These are phyloP conservation scores for Montipora cactus DNA, from an alignment of 64 coral and sea anemone genomes.

Conservation along the genomic window DNA sequence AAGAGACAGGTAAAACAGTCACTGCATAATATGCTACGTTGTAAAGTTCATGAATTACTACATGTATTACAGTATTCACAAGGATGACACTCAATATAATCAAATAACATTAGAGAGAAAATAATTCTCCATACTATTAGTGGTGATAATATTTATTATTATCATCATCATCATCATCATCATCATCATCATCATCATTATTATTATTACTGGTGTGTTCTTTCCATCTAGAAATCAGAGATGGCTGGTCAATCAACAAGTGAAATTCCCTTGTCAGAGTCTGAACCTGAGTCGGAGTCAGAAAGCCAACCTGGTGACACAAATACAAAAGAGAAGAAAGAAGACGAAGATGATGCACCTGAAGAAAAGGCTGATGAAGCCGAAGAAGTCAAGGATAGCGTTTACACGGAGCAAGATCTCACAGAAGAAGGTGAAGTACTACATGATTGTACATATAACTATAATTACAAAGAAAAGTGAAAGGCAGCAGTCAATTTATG, in stretches of 20 bases:
- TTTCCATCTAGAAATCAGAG: conserved; percentile 65
- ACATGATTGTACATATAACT: too few species aligned
- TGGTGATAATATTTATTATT: too few species aligned
- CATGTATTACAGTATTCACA: too few species aligned
- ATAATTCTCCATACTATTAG: too few species aligned
- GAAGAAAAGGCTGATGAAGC: conserved; percentile 46
- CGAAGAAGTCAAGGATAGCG: conserved; percentile 18
- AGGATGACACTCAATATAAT: too few species aligned
- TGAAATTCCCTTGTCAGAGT: conserved; percentile 57
- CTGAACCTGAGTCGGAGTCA: conserved; percentile 55
- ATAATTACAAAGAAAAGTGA: too few species aligned
- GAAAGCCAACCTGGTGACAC: background rate
- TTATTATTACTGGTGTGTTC: background rate
- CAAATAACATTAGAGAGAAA: too few species aligned
- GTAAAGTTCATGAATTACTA: too few species aligned
- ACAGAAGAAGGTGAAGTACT: conserved; percentile 73
- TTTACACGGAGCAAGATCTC: conserved; percentile 94
- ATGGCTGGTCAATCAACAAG: conserved; percentile 42
- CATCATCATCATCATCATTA: too few species aligned
- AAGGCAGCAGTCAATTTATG: too few species aligned
- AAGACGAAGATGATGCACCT: background rate
- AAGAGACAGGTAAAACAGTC: conserved; percentile 78
- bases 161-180: too few species aligned
- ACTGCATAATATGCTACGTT: too few species aligned
- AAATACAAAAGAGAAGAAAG: background rate